These are phyloP conservation scores for Epistrophe grossulariae DNA, from an alignment of 2,888 invertebrate genomes.

Conservation along the genomic window DNA sequence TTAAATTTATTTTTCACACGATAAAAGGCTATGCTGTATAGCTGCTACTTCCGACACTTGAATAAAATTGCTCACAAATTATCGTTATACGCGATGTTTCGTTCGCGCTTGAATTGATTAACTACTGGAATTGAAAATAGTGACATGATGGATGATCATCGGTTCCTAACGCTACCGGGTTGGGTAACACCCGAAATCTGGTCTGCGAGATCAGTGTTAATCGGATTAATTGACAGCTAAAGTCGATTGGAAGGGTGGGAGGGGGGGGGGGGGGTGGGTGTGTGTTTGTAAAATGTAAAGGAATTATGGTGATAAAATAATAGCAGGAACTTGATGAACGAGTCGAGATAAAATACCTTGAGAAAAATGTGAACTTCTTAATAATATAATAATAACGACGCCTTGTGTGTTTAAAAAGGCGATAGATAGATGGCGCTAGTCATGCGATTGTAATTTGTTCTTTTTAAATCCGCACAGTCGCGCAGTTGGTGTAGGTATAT, in stretches of 20 bases:
- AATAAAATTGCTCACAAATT: constrained; percentile 64
- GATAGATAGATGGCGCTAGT: constrained; percentile 7
- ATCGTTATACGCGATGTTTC: constrained; percentile 53
- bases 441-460: constrained; percentile 50
- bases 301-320: constrained; percentile 13
- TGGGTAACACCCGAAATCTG: constrained; percentile 40
- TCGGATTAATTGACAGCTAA: constrained; percentile 33
- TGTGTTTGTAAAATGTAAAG: background rate
- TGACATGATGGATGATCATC: constrained; percentile 70
- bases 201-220: constrained; percentile 29
- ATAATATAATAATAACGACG: constrained; percentile 50
- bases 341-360: background rate
- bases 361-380: constrained; percentile 16
- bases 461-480: background rate
- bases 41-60: constrained; percentile 63
- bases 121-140: constrained; percentile 72
- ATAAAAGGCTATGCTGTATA: background rate
- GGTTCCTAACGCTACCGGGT: constrained; percentile 39
- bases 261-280: too few species aligned
- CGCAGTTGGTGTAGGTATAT: too few species aligned
- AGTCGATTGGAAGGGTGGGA: background rate
- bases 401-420: background rate
- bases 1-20: constrained; percentile 41
- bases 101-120: constrained; percentile 59
- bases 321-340: constrained; percentile 26